phyloP scores from a whole-genome alignment of 2,797 vertebrate genomes.

The Garrulus glandarius region DNA sequence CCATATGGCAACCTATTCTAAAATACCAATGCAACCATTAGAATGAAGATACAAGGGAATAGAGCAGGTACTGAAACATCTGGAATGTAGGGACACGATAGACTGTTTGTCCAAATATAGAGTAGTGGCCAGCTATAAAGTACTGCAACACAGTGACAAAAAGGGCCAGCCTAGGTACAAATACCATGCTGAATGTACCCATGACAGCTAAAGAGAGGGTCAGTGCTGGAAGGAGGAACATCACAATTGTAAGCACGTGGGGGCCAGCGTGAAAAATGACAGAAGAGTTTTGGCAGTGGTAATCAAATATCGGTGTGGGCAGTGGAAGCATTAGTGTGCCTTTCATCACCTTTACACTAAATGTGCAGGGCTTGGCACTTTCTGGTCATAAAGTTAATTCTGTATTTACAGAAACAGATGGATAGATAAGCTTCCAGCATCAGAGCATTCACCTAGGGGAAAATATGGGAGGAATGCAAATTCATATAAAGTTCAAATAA shows the following conservation, averaged over 20 bases:
- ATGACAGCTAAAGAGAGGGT: background rate
- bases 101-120: background rate
- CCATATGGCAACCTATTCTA: background rate
- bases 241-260: background rate
- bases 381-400: conserved; percentile 44
- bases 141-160: background rate
- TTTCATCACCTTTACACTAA: background rate
- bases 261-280: background rate
- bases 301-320: background rate
- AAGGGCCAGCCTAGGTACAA: background rate
- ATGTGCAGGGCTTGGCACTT: background rate
- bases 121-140: background rate
- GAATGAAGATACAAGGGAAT: background rate
- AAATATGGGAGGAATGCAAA: background rate
- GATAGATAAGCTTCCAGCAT: conserved; percentile 20
- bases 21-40: background rate
- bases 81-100: background rate
- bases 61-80: background rate
- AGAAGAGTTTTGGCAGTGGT: background rate
- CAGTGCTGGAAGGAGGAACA: background rate
- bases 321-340: background rate
- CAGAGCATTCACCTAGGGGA: background rate
- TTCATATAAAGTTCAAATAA: background rate
- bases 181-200: background rate
- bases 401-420: conserved; percentile 49